Conservation (phyloP, 2,797 vertebrate species). For the Hylomyscus alleni region DNA sequence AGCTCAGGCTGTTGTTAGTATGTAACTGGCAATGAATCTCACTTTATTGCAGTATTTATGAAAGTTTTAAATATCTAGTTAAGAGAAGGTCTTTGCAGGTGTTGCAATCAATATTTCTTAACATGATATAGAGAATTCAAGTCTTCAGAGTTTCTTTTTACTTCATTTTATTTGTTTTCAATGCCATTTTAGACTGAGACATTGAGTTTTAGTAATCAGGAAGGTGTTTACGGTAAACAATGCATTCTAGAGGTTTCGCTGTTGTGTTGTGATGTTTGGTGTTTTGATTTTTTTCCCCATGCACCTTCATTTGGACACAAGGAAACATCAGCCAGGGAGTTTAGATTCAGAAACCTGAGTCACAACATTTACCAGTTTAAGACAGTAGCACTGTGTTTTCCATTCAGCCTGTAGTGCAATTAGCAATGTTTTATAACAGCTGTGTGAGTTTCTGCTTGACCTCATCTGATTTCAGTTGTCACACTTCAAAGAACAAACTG, state of each 20-base stretch:
- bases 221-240: constrained; percentile 24
- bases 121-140: constrained; percentile 67
- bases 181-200: constrained; percentile 44
- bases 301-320: constrained; percentile 28
- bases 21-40: constrained; percentile 88
- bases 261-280: neutral
- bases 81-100: constrained; percentile 81
- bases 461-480: constrained; percentile 85
- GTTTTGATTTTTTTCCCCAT: neutral
- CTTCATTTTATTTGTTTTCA: constrained; percentile 54
- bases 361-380: constrained; percentile 84
- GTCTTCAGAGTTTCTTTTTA: constrained; percentile 14
- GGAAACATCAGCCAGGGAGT: constrained; percentile 69
- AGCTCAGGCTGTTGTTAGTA: constrained; percentile 78
- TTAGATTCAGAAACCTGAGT: constrained; percentile 76
- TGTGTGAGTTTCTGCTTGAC: constrained; percentile 91
- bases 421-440: constrained; percentile 92
- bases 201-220: neutral
- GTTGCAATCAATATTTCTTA: constrained; percentile 84
- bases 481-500: constrained; percentile 82
- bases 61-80: constrained; percentile 87
- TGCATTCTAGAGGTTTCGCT: neutral
- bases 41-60: constrained; percentile 88
- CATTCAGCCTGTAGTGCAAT: constrained; percentile 88
- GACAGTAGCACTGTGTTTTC: constrained; percentile 88